Base-by-base conservation (phyloP, 1,140 invertebrate species). In the Psilanteris sp. region DNA sequence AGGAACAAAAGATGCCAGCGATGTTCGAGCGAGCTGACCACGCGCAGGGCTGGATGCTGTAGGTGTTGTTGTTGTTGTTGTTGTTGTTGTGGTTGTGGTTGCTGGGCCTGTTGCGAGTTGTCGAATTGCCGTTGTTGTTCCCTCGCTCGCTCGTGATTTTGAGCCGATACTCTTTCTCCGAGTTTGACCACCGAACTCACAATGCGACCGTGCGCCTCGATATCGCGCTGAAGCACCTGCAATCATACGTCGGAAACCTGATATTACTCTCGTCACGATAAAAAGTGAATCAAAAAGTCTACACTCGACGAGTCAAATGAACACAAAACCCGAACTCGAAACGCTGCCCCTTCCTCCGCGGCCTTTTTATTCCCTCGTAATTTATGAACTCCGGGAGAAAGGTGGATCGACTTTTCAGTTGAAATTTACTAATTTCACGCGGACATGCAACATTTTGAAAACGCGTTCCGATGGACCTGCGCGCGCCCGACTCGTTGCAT, bases 1-100 rank as follows among this genome's bases (percentile, higher is more conserved):
- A 97, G 88, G 90, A 95, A 97, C 54, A 97, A 90, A 62, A 94
- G 91, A 85, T 97, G 95, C 94, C 95, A 97, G 78, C 95, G 93
- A 32, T 93, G 90, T 86, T 97, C 94, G 32, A 97, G 88, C 16
- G 92, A 92, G 46, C 82, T 85, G 39, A 86, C 87, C 27, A 88
- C 83, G 66, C 88, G 80, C 24, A 89, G 64, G 39, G 87, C 83
- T 27, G 84, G 84, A 31, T 83, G 75, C 24, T 80, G 72, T n/a
- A n/a, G n/a, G n/a, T n/a, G n/a, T n/a, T n/a, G n/a, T n/a, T n/a
- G n/a, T n/a, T n/a, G n/a, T n/a, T n/a, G n/a, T n/a, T n/a, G n/a
- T n/a, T n/a, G n/a, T n/a, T n/a, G n/a, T n/a, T n/a, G n/a, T n/a
- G n/a, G n/a, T n/a, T n/a, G 64, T 34, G 68, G 34, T 31, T 80